Evolutionary conservation across 2,888 invertebrate genomes (phyloP), one percentile per base, ranked within the genome.

Genomic region (Pyrrhia umbra): DNA sequence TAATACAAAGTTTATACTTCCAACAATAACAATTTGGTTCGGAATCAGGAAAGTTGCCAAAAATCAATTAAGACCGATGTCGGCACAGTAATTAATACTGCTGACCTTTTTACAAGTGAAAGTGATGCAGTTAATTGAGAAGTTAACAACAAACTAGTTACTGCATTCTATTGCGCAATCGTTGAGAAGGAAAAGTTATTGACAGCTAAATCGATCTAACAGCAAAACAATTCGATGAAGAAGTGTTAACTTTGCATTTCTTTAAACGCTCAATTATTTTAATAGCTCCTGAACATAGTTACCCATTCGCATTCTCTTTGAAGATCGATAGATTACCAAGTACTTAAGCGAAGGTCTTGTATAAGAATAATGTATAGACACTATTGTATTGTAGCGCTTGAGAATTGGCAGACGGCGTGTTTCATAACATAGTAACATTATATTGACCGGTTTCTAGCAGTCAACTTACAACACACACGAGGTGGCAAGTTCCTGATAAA

Each of bases 41-140:
- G 51, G 58, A 50, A 66, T 59, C 49, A 66, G 65, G 63, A 71
- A 63, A 71, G 74, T 68, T 78, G 79, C 77, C 74, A 77, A 80
- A 75, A 69, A 73, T 46, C 75, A 79, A 79, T 79, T 75, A 75
- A 64, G 47, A 56, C 39, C 43, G 45, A 51, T 61, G 56, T 57
- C 27, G 57, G 30, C 59, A 27, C 13, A 59, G 58, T 58, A 57
- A 73, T 77, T 66, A 73, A 62, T 63, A 59, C 23, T 21, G 54
- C 46, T 49, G 57, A 63, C 43, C 42, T 62, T 72, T 59, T 54
- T 57, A 57, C 43, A 50, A 62, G 45, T 16, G 61, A 69, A 55
- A 73, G 55, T 59, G 59, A 59, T 71, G 23, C 18, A 54, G 54
- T n/a, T 50, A 42, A 42, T 57, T 42, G 54, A 43, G 21, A 40